These are phyloP conservation scores for Ectemnius lituratus DNA, from an alignment of 2,888 invertebrate genomes.

Conservation along the genomic window DNA sequence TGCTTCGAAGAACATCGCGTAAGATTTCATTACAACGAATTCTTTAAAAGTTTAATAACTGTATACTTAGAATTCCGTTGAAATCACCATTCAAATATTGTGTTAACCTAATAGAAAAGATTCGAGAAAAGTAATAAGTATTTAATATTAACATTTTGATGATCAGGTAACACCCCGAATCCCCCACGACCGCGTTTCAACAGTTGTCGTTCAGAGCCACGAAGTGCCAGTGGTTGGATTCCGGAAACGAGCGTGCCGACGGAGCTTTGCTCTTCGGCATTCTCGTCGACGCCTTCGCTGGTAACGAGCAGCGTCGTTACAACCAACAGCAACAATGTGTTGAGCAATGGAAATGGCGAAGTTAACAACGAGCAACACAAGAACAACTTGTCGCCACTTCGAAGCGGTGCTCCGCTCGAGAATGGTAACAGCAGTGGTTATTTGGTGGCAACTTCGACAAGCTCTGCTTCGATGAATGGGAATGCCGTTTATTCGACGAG, in stretches of 20 bases:
- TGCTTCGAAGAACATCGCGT: no score
- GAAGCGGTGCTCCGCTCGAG: conserved; percentile 60
- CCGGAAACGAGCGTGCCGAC: conserved; percentile 58
- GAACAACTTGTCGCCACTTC: conserved; percentile 59
- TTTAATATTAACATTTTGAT: no score
- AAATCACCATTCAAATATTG: no score
- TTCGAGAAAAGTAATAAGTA: no score
- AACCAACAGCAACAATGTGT: conserved; percentile 72
- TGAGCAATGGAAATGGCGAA: conserved; percentile 62
- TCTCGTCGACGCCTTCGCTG: conserved; percentile 54
- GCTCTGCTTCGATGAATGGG: conserved; percentile 52
- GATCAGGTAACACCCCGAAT: conserved; percentile 79
- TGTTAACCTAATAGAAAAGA: no score
- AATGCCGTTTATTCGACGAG: conserved; percentile 41
- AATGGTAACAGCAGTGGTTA: conserved; percentile 60
- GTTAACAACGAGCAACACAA: conserved; percentile 49
- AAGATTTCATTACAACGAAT: no score
- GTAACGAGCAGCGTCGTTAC: conserved; percentile 46
- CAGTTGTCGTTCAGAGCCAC: conserved; percentile 79
- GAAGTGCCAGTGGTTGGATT: conserved; percentile 65
- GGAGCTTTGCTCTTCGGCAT: conserved; percentile 59
- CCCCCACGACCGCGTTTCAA: conserved; percentile 81
- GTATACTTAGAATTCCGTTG: no score
- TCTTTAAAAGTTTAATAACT: no score
- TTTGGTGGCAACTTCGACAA: conserved; percentile 46